These are phyloP conservation scores for Heliconius eleuchia DNA, from an alignment of 1,140 invertebrate genomes.

Conservation along the genomic window DNA sequence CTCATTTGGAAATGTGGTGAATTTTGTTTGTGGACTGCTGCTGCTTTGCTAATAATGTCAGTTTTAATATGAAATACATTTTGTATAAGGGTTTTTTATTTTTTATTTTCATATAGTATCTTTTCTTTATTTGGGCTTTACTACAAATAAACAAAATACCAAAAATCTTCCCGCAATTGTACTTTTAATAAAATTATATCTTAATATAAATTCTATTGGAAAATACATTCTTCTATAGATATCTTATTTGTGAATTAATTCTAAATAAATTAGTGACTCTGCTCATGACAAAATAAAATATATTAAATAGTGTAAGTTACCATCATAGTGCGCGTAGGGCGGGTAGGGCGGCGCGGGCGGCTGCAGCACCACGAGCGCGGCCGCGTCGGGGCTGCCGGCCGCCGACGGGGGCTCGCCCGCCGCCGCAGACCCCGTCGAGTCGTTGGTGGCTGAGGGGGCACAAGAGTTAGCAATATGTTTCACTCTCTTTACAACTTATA, in stretches of 20 bases:
- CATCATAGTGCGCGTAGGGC: constrained; percentile 73
- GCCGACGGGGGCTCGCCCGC: constrained; percentile 70
- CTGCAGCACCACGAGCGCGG: constrained; percentile 70
- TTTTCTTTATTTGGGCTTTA: too few relatives aligned
- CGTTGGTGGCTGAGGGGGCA: constrained; percentile 69
- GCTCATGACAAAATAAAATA: background rate
- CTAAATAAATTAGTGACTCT: too few relatives aligned
- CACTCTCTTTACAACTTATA: too few relatives aligned
- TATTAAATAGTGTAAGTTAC: constrained; percentile 45
- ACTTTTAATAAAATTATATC: too few relatives aligned
- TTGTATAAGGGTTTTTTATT: too few relatives aligned
- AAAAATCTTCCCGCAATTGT: too few relatives aligned
- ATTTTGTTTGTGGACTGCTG: background rate
- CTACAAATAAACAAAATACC: too few relatives aligned
- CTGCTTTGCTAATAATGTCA: background rate
- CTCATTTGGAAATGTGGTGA: background rate
- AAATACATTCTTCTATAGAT: too few relatives aligned
- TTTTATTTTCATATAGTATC: too few relatives aligned
- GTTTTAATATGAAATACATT: background rate
- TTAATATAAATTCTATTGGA: too few relatives aligned
- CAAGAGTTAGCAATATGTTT: constrained; percentile 19
- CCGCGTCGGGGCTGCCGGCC: constrained; percentile 71
- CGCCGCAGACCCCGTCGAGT: constrained; percentile 69
- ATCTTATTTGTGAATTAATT: too few relatives aligned
- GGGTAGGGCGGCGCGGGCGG: constrained; percentile 73